Conservation (phyloP, 2,888 invertebrate species). For the Parasteatoda lunata region DNA sequence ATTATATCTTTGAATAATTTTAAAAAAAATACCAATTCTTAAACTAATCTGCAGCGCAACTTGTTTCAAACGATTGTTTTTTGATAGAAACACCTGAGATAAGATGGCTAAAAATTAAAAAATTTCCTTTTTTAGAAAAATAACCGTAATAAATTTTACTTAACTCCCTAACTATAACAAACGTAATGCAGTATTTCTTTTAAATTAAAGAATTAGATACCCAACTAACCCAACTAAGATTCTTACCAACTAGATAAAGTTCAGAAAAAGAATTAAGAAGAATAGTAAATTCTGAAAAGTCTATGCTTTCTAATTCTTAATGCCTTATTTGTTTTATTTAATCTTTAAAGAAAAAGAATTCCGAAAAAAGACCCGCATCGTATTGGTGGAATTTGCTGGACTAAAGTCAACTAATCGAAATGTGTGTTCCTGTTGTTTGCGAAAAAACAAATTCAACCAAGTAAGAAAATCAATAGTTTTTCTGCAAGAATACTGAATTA, state of each 20-base stretch:
- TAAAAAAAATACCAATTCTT: too few relatives aligned
- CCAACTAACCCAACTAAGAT: neutral
- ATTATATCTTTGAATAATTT: too few relatives aligned
- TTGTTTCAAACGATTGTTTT: too few relatives aligned
- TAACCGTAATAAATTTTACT: too few relatives aligned
- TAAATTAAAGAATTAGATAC: too few relatives aligned
- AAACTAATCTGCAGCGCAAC: too few relatives aligned
- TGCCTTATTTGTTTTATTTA: neutral
- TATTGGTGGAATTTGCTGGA: neutral
- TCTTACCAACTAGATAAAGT: neutral
- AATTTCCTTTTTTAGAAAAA: too few relatives aligned
- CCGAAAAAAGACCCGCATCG: neutral
- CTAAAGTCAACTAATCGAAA: neutral
- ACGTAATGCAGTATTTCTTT: too few relatives aligned
- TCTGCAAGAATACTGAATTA: neutral
- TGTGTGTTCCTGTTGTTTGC: neutral
- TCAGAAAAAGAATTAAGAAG: neutral
- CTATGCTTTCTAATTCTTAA: neutral
- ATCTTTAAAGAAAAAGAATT: neutral
- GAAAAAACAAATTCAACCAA: neutral
- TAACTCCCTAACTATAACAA: too few relatives aligned
- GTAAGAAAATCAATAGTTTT: neutral
- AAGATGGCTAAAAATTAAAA: too few relatives aligned
- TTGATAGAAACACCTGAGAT: too few relatives aligned
- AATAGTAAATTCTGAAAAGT: conserved; percentile 2